Conservation (phyloP, 2,797 vertebrate species). For the Chiroxiphia lanceolata region DNA sequence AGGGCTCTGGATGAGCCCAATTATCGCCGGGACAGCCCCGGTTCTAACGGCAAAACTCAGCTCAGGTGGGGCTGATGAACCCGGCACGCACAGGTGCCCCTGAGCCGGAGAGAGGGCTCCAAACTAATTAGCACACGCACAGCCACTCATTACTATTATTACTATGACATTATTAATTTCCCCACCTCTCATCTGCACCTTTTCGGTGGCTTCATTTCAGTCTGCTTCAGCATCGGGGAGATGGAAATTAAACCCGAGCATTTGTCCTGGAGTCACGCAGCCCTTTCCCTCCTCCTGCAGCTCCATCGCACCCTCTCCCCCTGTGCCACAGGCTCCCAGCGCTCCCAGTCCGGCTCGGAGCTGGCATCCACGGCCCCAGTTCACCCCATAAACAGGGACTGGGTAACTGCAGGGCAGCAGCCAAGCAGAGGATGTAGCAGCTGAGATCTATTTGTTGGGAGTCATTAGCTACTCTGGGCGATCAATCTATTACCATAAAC, state of each 20-base stretch:
- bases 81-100: neutral
- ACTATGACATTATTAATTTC: constrained; percentile 59
- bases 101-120: neutral
- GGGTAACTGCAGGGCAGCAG: neutral
- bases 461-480: constrained; percentile 70
- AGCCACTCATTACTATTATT: constrained; percentile 56
- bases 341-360: neutral
- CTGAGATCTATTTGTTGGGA: constrained; percentile 62
- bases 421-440: neutral
- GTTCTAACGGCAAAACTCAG: neutral
- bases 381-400: neutral
- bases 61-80: neutral
- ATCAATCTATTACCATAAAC: constrained; percentile 75
- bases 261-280: neutral
- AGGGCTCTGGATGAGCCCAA: neutral
- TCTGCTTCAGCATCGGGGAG: neutral
- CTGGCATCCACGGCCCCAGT: neutral
- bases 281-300: neutral
- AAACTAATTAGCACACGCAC: constrained; percentile 44
- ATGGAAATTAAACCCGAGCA: neutral
- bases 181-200: constrained; percentile 54
- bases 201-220: neutral
- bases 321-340: accelerated
- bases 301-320: accelerated
- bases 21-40: neutral